Percentiles rank a stretch among this genome's conserved stretches.
Evolutionary conservation across 2,888 invertebrate genomes (phyloP).

Genomic region (Dermolepida albohirtum): DNA sequence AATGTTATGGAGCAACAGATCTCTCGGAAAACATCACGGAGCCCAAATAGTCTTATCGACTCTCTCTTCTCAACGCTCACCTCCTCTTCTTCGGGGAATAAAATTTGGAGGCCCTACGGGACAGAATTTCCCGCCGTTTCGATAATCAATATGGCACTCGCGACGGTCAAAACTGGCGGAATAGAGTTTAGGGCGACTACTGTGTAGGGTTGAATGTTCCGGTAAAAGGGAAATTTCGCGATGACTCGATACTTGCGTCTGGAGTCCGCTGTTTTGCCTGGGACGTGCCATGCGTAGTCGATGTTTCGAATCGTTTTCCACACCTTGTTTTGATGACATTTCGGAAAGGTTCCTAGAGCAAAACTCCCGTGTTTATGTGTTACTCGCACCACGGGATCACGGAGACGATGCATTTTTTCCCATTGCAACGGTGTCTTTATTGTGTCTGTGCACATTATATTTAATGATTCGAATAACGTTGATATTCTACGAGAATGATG

Average conservation of each 20-base stretch:
- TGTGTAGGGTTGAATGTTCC: slow-evolving; percentile 37
- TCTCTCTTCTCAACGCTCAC: slow-evolving; percentile 53
- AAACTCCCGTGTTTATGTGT: too few species aligned
- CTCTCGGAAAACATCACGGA: slow-evolving; percentile 49
- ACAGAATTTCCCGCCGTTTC: slow-evolving; percentile 54
- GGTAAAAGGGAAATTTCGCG: slow-evolving; percentile 38
- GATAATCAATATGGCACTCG: slow-evolving; percentile 57
- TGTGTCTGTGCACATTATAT: too few species aligned
- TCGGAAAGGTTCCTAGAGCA: neutral
- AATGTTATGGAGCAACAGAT: slow-evolving; percentile 44
- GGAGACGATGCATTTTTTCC: too few species aligned
- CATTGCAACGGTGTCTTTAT: too few species aligned
- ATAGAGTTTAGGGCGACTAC: slow-evolving; percentile 51
- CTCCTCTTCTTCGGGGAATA: slow-evolving; percentile 52
- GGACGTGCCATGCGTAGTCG: slow-evolving; percentile 51
- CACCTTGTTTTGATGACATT: slow-evolving; percentile 33
- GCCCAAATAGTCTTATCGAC: slow-evolving; percentile 49
- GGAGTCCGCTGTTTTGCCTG: slow-evolving; percentile 50
- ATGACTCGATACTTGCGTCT: slow-evolving; percentile 50
- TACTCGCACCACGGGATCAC: too few species aligned
- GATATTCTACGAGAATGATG: too few species aligned
- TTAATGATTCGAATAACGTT: too few species aligned
- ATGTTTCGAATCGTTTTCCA: slow-evolving; percentile 36
- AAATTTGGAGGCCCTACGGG: slow-evolving; percentile 57
- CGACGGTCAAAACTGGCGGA: slow-evolving; percentile 56